Evolutionary conservation across 1,140 invertebrate species (phyloP), one percentile per base, ranked within the genome.

Genomic region (Stenopsyche tienmushanensis): DNA sequence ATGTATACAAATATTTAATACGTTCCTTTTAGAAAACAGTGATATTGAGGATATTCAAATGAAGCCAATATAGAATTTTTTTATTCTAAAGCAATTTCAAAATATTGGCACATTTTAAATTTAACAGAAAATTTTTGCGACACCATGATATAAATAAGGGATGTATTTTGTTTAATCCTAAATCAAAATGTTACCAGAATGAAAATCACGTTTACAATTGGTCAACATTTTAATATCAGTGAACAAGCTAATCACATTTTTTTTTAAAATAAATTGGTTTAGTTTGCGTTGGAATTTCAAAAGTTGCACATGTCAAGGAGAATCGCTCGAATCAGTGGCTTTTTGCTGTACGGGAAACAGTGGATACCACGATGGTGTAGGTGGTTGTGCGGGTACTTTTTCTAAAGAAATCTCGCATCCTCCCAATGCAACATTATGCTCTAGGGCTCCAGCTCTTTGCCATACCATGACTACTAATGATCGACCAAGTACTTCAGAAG

Each of bases 401-500:
- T 94, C 91, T 55, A 96, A 81, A 58, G 87, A 85, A 64, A 96
- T 86, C 77, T 93, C 92, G 0, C 88, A 90, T 20, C 93, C 92
- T 10, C 94, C 93, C 25, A 96, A 78, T 1, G 91, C 91, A 62
- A 90, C 86, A 75, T 94, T 95, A 77, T 93, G 92, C 73, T 94
- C 90, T 73, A 91, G 91, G 2, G 90, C 90, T 66, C 89, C 88
- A 72, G 91, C 90, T 65, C 89, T 85, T 72, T 94, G 90, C 93
- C 93, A 96, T 17, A 96, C 82, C 87, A 93, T 94, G 21, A 96
- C 91, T 64, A 94, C 85, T 42, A 96, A 80, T 45, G 88, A 89
- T 39, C 92, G 83, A 0, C 91, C 92, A n/a, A 92, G 83, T 1
- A 92, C 89, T 72, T 96, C 93, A 73, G 88, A 89, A 47, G 85